A percentile compares a stretch with the other conserved stretches of the same genome.
Conservation (phyloP, 2,888 invertebrate genomes). For the Napeogenes sylphis region DNA sequence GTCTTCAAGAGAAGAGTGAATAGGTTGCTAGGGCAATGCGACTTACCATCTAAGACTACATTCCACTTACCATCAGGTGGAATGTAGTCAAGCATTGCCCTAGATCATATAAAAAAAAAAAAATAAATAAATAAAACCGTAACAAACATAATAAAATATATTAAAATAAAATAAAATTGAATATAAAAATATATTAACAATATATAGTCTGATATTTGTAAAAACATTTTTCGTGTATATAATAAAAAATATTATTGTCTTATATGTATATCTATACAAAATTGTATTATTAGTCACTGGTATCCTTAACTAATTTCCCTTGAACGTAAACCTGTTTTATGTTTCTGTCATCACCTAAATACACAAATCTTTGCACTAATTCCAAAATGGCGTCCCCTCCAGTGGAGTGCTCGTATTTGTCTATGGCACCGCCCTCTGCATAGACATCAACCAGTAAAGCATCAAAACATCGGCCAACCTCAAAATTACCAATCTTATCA, state of each 20-base stretch:
- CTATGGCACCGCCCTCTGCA: conserved; percentile 64
- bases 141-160: too few species aligned
- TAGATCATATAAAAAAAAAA: too few species aligned
- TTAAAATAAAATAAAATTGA: not conserved
- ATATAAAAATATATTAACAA: too few species aligned
- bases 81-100: too few species aligned
- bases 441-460: conserved; percentile 87
- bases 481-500: conserved; percentile 87
- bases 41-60: too few species aligned
- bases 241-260: too few species aligned
- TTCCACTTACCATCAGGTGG: too few species aligned
- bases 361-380: conserved; percentile 86
- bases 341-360: conserved; percentile 90
- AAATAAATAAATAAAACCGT: too few species aligned
- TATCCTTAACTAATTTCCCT: conserved; percentile 70
- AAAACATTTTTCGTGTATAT: too few species aligned
- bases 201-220: too few species aligned
- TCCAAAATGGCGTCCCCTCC: conserved; percentile 73
- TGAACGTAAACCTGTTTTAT: conserved; percentile 86
- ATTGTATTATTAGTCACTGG: not conserved
- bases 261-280: not conserved
- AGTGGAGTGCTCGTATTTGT: conserved; percentile 59
- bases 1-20: too few species aligned
- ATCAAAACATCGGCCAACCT: conserved; percentile 90
- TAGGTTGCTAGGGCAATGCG: too few species aligned